phyloP scores from a whole-genome alignment of 2,888 invertebrate species.

The Synanthedon tipuliformis region DNA sequence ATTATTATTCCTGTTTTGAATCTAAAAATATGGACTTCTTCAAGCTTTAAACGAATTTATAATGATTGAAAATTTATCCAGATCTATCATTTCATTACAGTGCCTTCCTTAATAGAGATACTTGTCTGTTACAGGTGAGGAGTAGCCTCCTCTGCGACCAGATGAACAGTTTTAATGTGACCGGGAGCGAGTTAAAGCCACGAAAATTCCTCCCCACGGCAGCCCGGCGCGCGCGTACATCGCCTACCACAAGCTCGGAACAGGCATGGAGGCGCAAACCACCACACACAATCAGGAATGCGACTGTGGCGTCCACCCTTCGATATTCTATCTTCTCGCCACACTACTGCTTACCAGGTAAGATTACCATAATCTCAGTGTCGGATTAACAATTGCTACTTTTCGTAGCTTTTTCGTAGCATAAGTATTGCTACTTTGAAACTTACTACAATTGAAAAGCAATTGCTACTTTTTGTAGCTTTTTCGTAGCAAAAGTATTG shows the following conservation, averaged over 20 bases:
- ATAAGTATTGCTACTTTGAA: too few species aligned
- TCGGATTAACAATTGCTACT: too few species aligned
- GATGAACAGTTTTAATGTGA: constrained; percentile 55
- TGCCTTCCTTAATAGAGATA: not conserved
- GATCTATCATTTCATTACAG: constrained; percentile 1
- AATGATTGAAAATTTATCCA: too few species aligned
- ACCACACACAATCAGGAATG: constrained; percentile 67
- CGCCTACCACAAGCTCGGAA: constrained; percentile 73
- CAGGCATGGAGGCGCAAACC: constrained; percentile 53
- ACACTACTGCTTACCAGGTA: constrained; percentile 68
- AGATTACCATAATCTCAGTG: too few species aligned
- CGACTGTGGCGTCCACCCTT: constrained; percentile 76
- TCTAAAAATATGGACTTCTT: too few species aligned
- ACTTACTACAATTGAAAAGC: too few species aligned
- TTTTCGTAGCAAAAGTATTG: too few species aligned
- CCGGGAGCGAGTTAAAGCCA: constrained; percentile 39
- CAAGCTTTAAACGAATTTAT: too few species aligned
- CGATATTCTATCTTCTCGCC: constrained; percentile 74
- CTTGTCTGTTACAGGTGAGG: constrained; percentile 30
- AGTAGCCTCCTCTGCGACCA: constrained; percentile 48
- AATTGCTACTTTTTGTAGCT: too few species aligned
- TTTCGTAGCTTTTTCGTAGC: too few species aligned
- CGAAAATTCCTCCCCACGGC: constrained; percentile 64
- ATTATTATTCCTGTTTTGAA: too few species aligned
- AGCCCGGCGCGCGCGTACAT: constrained; percentile 67